Conservation (phyloP, 2,888 invertebrate species). For the Xestia rhomboidea region DNA sequence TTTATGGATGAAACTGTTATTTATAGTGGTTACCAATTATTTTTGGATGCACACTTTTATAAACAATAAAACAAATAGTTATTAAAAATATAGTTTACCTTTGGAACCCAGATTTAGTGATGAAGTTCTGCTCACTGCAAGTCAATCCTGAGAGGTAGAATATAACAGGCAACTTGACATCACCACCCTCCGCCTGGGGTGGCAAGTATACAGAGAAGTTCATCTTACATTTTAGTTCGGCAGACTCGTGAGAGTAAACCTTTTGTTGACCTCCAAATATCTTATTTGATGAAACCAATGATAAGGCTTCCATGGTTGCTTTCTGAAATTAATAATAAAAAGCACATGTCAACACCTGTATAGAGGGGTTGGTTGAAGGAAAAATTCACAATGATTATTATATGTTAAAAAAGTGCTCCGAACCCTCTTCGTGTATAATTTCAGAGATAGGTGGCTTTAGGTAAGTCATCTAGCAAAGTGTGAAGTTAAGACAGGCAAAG, state of each 20-base stretch:
- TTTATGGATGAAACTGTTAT: background rate
- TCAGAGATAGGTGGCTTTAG: background rate
- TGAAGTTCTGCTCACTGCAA: conserved; percentile 98
- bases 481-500: background rate
- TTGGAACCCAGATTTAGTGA: conserved; percentile 98
- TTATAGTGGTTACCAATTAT: background rate
- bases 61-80: background rate
- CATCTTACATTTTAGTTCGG: conserved; percentile 96
- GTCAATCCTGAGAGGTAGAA: conserved; percentile 98
- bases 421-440: background rate
- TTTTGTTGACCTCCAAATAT: conserved; percentile 96
- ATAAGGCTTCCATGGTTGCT: conserved; percentile 88
- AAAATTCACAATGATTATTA: background rate
- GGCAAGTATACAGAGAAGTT: conserved; percentile 98
- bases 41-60: background rate
- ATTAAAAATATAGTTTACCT: conserved; percentile 78
- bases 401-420: background rate
- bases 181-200: conserved; percentile 92
- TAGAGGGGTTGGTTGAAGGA: background rate
- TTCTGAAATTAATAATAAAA: conserved; percentile 65
- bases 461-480: background rate
- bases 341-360: background rate
- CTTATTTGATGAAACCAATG: conserved; percentile 92
- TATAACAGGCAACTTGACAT: conserved; percentile 94
- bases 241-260: conserved; percentile 95